Evolutionary conservation across 2,888 invertebrate genomes (phyloP).

Genomic region (Crocallis elinguaria): DNA sequence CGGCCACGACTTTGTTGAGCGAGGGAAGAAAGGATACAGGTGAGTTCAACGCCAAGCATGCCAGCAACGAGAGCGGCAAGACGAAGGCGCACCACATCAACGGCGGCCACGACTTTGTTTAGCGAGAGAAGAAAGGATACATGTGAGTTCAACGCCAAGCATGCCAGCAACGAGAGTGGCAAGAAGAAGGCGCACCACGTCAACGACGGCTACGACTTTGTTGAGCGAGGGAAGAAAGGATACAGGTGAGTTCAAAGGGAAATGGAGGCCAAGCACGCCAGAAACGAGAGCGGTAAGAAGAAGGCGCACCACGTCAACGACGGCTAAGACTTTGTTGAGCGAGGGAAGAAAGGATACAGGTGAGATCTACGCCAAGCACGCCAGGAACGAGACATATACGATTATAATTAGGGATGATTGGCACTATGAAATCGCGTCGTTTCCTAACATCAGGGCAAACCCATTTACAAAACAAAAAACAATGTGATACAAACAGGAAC

Average conservation of each 20-base stretch:
- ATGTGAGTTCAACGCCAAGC: slow-evolving; percentile 25
- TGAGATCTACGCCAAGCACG: neutral
- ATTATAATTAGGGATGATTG: too few species aligned
- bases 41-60: slow-evolving; percentile 74
- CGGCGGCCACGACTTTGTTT: slow-evolving; percentile 85
- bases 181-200: neutral
- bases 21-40: slow-evolving; percentile 87
- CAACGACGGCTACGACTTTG: neutral
- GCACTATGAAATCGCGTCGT: too few species aligned
- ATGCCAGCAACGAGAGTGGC: neutral
- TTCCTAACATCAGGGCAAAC: too few species aligned
- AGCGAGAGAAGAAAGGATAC: slow-evolving; percentile 87
- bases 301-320: neutral
- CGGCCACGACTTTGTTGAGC: slow-evolving; percentile 85
- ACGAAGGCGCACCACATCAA: slow-evolving; percentile 88
- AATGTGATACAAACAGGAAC: too few species aligned
- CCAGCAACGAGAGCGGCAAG: slow-evolving; percentile 86
- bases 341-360: neutral
- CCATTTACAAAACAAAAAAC: too few species aligned
- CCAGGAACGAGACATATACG: too few species aligned
- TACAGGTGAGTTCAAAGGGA: neutral
- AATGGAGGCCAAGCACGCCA: too few species aligned
- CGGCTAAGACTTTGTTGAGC: neutral
- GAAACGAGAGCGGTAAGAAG: too few species aligned
- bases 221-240: neutral